Conservation (phyloP, 1,140 invertebrate species). For the Helicoverpa zea region DNA sequence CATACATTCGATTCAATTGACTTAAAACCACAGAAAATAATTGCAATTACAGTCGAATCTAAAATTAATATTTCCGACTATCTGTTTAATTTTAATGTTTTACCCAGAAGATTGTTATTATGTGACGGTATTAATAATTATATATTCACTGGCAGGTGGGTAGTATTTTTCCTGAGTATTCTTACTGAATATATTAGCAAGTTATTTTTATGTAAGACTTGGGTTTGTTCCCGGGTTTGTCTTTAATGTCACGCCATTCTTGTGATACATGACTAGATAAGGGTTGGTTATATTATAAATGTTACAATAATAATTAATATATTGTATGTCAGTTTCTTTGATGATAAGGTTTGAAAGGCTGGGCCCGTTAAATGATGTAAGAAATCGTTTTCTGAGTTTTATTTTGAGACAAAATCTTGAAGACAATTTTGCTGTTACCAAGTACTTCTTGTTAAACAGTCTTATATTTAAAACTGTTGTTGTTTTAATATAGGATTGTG, state of each 20-base stretch:
- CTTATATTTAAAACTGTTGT: too few species aligned
- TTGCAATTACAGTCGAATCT: background rate
- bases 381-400: too few species aligned
- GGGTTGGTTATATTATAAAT: too few species aligned
- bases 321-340: too few species aligned
- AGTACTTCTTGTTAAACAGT: too few species aligned
- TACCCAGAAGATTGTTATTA: slow-evolving; percentile 13
- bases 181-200: slow-evolving; percentile 1
- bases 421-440: too few species aligned
- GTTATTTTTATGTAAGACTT: background rate
- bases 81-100: slow-evolving; percentile 34
- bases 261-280: background rate
- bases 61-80: background rate
- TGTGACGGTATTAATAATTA: background rate
- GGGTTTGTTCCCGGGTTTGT: background rate
- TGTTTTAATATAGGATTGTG: too few species aligned
- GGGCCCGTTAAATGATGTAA: too few species aligned
- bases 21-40: background rate
- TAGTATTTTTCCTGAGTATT: slow-evolving; percentile 18
- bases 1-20: background rate
- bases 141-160: background rate
- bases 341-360: too few species aligned
- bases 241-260: background rate
- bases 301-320: too few species aligned
- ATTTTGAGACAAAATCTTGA: too few species aligned